Evolutionary conservation across 2,113 vertebrate genomes (phyloP).

Genomic region (Meleagris gallopavo): DNA sequence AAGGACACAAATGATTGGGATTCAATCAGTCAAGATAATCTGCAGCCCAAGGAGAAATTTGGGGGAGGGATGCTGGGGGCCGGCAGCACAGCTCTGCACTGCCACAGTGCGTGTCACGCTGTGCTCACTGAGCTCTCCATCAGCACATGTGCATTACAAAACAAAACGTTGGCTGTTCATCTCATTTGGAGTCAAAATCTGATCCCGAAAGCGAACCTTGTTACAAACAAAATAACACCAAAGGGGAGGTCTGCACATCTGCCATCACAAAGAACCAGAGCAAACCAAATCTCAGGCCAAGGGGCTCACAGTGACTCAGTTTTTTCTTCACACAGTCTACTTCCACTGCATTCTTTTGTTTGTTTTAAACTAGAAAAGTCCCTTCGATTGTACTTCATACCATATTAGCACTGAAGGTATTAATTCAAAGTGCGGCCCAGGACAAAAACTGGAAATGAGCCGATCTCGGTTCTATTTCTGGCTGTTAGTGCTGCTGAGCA

Average conservation of each 20-base stretch:
- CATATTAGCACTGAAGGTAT: background rate
- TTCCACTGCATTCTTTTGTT: background rate
- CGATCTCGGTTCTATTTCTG: background rate
- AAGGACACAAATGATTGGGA: background rate
- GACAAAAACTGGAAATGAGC: background rate
- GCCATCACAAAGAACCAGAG: background rate
- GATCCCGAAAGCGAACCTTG: background rate
- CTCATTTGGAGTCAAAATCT: background rate
- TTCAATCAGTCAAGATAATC: constrained; percentile 43
- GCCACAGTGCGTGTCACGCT: fast-evolving
- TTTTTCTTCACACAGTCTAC: background rate
- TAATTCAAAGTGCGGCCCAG: background rate
- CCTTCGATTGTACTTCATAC: background rate
- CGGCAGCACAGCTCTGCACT: background rate
- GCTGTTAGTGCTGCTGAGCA: background rate
- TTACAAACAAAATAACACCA: background rate
- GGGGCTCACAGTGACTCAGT: background rate
- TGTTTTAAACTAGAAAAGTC: background rate
- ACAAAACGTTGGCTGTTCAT: background rate
- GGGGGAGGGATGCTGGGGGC: background rate
- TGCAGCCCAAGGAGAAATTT: constrained; percentile 2
- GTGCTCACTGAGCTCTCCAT: background rate
- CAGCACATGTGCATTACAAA: background rate
- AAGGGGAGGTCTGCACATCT: background rate
- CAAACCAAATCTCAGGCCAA: background rate